phyloP scores from a whole-genome alignment of 2,113 vertebrate species.

The Mesembrinibis cayennensis region DNA sequence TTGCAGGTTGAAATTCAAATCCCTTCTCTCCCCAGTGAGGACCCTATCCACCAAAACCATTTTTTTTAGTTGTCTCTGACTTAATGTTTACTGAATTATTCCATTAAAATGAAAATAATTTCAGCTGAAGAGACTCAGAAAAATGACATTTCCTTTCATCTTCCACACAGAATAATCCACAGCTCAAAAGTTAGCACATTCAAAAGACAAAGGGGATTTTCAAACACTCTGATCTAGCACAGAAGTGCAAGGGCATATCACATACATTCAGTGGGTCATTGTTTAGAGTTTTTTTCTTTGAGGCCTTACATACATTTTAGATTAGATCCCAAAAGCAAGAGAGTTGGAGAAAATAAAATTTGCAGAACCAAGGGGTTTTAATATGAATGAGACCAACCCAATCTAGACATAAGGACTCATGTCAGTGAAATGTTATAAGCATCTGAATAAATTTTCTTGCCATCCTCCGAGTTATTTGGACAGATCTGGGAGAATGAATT shows the following conservation, averaged over 20 bases:
- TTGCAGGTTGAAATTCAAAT: neutral
- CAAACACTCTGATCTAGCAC: neutral
- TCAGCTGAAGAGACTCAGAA: neutral
- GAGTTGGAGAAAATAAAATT: neutral
- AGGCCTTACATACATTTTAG: neutral
- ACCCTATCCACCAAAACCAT: neutral
- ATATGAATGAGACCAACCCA: neutral
- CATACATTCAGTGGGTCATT: neutral
- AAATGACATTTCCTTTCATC: neutral
- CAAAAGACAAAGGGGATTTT: neutral
- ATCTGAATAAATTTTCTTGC: neutral
- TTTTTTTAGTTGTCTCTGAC: neutral
- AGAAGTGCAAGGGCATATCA: neutral
- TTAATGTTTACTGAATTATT: neutral
- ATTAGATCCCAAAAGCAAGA: neutral
- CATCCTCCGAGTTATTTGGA: neutral
- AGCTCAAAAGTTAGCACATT: neutral
- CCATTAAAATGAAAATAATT: neutral
- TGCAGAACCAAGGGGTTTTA: neutral
- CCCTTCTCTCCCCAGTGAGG: neutral
- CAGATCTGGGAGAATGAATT: neutral
- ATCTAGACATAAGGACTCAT: neutral
- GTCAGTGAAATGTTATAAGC: neutral
- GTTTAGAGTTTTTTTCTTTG: neutral
- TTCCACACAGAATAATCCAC: neutral